Percentiles rank a stretch among this genome's conserved stretches.
phyloP scores from a whole-genome alignment of 1,140 invertebrate genomes.

The Drosophila suzukii region DNA sequence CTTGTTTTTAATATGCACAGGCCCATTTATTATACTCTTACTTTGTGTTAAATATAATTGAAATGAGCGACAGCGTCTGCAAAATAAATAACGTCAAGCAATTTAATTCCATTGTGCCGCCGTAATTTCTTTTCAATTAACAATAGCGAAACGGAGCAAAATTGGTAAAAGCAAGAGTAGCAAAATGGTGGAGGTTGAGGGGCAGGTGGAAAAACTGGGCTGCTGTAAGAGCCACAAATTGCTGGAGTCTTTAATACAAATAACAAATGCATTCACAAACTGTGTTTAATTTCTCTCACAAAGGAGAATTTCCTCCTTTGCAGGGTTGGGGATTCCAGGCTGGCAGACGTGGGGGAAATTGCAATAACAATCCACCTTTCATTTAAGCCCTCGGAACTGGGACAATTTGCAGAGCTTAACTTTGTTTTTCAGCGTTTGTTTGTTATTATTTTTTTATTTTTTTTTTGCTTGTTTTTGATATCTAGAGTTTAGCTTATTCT shows the following conservation, averaged over 20 bases:
- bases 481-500: too few species aligned
- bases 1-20: constrained; percentile 12
- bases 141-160: constrained; percentile 64
- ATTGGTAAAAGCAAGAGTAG: constrained; percentile 78
- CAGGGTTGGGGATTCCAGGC: not conserved
- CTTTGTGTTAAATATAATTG: constrained; percentile 62
- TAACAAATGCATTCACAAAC: constrained; percentile 61
- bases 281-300: constrained; percentile 71
- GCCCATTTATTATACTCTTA: constrained; percentile 64
- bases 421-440: constrained; percentile 46
- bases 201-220: constrained; percentile 7
- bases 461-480: constrained; percentile 40
- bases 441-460: constrained; percentile 27
- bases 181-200: not conserved
- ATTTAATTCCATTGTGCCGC: constrained; percentile 55
- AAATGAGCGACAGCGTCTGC: constrained; percentile 41
- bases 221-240: constrained; percentile 53
- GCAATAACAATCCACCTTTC: constrained; percentile 54
- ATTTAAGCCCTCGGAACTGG: constrained; percentile 62
- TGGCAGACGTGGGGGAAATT: not conserved
- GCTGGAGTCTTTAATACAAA: constrained; percentile 68
- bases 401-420: constrained; percentile 68
- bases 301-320: constrained; percentile 40
- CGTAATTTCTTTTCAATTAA: constrained; percentile 81
- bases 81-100: constrained; percentile 44